These are phyloP conservation scores for Mycetomoellerius zeteki DNA, from an alignment of 1,140 invertebrate species.

Conservation along the genomic window DNA sequence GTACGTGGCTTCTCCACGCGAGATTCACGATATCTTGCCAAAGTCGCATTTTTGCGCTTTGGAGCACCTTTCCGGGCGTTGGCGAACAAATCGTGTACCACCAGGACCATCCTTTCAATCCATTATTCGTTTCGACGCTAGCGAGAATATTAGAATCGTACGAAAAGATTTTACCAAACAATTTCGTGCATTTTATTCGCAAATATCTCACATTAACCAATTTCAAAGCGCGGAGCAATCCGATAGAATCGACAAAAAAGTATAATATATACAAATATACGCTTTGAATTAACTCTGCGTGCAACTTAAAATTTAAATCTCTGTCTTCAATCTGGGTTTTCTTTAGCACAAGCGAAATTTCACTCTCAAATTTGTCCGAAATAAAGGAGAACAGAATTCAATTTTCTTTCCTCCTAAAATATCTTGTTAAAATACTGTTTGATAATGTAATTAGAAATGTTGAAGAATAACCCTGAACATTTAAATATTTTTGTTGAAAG, in stretches of 20 bases:
- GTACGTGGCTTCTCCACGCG: background rate
- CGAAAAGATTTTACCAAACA: conserved; percentile 11
- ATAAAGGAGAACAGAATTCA: too few species aligned
- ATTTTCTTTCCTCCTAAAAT: too few species aligned
- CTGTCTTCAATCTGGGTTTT: too few species aligned
- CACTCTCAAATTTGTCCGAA: too few species aligned
- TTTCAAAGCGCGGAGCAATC: background rate
- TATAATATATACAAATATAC: background rate
- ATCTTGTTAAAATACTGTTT: too few species aligned
- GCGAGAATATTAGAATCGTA: background rate
- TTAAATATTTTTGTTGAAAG: too few species aligned
- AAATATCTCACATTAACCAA: background rate
- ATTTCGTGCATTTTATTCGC: conserved; percentile 5
- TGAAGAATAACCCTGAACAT: too few species aligned
- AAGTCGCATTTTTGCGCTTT: conserved; percentile 11
- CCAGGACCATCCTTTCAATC: background rate
- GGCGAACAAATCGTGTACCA: conserved; percentile 24
- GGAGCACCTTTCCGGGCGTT: conserved; percentile 15
- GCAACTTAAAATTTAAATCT: background rate
- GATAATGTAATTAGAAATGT: too few species aligned
- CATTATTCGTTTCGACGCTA: conserved; percentile 4
- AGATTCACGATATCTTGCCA: conserved; percentile 36
- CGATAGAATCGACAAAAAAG: background rate
- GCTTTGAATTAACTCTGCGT: background rate
- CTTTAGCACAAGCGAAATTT: too few species aligned